phyloP scores from a whole-genome alignment of 2,797 vertebrate species.

The Sebastes iracundus region DNA sequence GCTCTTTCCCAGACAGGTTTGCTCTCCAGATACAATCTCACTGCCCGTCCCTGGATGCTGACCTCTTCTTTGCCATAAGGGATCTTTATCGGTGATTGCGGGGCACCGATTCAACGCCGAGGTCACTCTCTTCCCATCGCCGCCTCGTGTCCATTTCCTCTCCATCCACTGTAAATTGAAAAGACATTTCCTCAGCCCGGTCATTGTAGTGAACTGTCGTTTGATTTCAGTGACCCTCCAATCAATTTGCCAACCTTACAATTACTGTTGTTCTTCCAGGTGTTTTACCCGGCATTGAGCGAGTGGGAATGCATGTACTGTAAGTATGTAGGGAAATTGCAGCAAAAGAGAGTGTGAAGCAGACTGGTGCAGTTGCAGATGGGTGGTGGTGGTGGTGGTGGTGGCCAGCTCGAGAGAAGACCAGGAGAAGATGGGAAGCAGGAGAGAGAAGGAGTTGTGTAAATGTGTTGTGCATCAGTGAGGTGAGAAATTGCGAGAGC shows the following conservation, averaged over 20 bases:
- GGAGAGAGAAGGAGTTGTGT: constrained; percentile 33
- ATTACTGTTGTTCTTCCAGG: not conserved
- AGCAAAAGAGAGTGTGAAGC: not conserved
- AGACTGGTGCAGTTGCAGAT: constrained; percentile 25
- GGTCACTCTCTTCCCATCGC: constrained; percentile 41
- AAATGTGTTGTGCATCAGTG: constrained; percentile 76
- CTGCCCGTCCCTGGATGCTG: constrained; percentile 29
- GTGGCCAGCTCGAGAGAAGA: constrained; percentile 32
- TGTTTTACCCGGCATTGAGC: constrained; percentile 1
- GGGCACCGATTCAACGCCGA: constrained; percentile 35
- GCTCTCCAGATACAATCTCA: constrained; percentile 65
- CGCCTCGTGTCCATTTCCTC: constrained; percentile 18
- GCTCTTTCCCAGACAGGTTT: constrained; percentile 56
- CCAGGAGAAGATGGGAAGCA: constrained; percentile 39
- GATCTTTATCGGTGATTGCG: constrained; percentile 63
- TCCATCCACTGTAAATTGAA: constrained; percentile 35
- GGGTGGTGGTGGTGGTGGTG: constrained; percentile 7
- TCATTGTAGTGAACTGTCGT: constrained; percentile 19
- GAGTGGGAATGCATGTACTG: not conserved
- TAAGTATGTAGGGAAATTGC: not conserved
- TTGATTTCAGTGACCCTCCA: not conserved
- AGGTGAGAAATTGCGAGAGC: constrained; percentile 77
- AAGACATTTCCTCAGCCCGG: constrained; percentile 33
- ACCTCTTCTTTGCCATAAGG: constrained; percentile 51
- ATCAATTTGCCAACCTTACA: constrained; percentile 16